Conservation (phyloP, 2,888 invertebrate genomes). For the Drosophila setosimentum region DNA sequence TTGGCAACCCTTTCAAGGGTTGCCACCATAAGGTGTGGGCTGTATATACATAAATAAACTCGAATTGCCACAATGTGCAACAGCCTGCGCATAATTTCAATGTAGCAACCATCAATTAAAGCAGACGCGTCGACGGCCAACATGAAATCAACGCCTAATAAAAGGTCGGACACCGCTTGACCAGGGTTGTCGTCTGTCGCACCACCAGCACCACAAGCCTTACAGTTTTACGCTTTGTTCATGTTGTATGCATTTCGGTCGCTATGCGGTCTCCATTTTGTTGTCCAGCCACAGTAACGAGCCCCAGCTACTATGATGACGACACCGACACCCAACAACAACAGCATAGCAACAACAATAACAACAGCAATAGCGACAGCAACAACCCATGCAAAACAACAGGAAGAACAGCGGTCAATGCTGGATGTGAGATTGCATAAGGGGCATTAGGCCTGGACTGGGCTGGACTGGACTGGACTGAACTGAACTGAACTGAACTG, state of each 20-base stretch:
- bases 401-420: constrained; percentile 51
- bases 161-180: constrained; percentile 35
- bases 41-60: constrained; percentile 11
- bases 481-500: not conserved
- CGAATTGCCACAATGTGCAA: constrained; percentile 58
- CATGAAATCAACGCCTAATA: constrained; percentile 59
- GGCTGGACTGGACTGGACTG: not conserved
- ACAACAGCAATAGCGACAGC: constrained; percentile 6
- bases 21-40: not conserved
- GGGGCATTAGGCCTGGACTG: constrained; percentile 29
- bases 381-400: constrained; percentile 55
- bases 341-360: constrained; percentile 2
- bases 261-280: constrained; percentile 70
- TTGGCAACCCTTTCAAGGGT: constrained; percentile 11
- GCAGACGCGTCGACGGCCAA: constrained; percentile 22
- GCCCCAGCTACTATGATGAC: constrained; percentile 27
- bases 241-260: constrained; percentile 75
- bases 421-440: constrained; percentile 21
- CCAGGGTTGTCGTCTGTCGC: constrained; percentile 37
- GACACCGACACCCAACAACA: constrained; percentile 42
- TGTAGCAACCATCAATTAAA: constrained; percentile 63
- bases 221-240: constrained; percentile 49
- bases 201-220: constrained; percentile 18
- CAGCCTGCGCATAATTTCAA: constrained; percentile 61
- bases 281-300: constrained; percentile 37